A percentile compares a stretch with the other conserved stretches of the same genome.
Conservation (phyloP, 2,888 invertebrate species). For the Drosophila flavopinicola region DNA sequence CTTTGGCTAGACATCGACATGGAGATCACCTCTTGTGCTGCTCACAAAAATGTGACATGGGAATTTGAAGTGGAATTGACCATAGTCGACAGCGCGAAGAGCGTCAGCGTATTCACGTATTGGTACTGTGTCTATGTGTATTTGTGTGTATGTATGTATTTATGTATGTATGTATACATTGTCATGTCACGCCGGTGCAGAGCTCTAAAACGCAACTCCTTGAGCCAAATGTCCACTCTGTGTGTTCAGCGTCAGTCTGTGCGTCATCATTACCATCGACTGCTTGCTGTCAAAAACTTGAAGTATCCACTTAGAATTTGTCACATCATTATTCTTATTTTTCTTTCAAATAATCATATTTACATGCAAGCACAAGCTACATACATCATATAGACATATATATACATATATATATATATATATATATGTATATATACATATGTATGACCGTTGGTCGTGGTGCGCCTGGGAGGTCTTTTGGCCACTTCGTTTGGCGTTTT, state of each 20-base stretch:
- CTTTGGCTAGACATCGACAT: slow-evolving; percentile 59
- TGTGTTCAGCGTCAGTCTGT: slow-evolving; percentile 32
- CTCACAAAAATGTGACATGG: slow-evolving; percentile 71
- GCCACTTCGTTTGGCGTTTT: slow-evolving; percentile 71
- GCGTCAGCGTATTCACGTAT: slow-evolving; percentile 49
- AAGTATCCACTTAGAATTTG: slow-evolving; percentile 79
- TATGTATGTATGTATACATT: slow-evolving; percentile 12
- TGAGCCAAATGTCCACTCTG: slow-evolving; percentile 52
- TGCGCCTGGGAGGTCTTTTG: slow-evolving; percentile 66
- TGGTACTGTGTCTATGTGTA: slow-evolving; percentile 41
- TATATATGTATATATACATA: slow-evolving; percentile 7
- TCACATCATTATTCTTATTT: slow-evolving; percentile 82
- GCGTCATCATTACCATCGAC: slow-evolving; percentile 28
- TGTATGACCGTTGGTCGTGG: slow-evolving; percentile 16
- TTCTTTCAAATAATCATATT: slow-evolving; percentile 75
- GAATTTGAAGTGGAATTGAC: slow-evolving; percentile 66
- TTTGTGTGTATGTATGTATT: slow-evolving; percentile 2
- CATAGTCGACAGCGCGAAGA: slow-evolving; percentile 56
- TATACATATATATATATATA: slow-evolving; percentile 16
- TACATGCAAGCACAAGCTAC: slow-evolving; percentile 31
- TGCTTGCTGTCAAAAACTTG: slow-evolving; percentile 52
- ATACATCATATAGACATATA: not conserved
- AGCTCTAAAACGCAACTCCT: slow-evolving; percentile 32
- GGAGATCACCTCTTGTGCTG: slow-evolving; percentile 61
- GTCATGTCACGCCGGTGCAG: slow-evolving; percentile 47